phyloP scores from a whole-genome alignment of 2,888 invertebrate species.

The Perizoma affinitatum region DNA sequence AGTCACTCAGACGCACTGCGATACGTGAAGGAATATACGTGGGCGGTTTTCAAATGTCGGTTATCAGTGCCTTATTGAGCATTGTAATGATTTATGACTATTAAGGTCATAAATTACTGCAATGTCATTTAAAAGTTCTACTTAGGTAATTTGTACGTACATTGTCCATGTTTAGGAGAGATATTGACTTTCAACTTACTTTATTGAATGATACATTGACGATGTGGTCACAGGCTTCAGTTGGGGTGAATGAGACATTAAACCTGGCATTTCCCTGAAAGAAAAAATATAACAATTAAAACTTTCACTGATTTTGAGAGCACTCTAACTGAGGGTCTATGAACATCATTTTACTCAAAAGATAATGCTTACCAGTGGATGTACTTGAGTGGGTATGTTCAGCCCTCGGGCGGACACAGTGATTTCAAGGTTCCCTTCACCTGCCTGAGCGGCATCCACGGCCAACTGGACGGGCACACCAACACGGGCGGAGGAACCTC shows the following conservation, averaged over 20 bases:
- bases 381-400: conserved; percentile 97
- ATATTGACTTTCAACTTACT: conserved; percentile 70
- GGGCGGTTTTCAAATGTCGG: too few species aligned
- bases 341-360: too few species aligned
- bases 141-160: too few species aligned
- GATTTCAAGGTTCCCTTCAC: conserved; percentile 98
- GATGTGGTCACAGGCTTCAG: conserved; percentile 96
- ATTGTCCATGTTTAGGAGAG: too few species aligned
- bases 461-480: conserved; percentile 97
- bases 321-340: too few species aligned
- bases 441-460: conserved; percentile 97
- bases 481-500: conserved; percentile 88
- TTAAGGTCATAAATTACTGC: too few species aligned
- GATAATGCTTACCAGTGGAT: conserved; percentile 89
- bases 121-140: too few species aligned
- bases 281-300: background rate
- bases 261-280: conserved; percentile 88
- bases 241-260: conserved; percentile 97
- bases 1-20: too few species aligned
- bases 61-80: too few species aligned
- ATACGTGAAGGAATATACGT: too few species aligned
- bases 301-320: too few species aligned
- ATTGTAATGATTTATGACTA: too few species aligned
- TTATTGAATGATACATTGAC: conserved; percentile 99
- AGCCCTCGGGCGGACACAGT: conserved; percentile 96